A percentile compares a stretch with the other conserved stretches of the same genome.
phyloP scores from a whole-genome alignment of 1,140 invertebrate genomes.

The Nasonia vitripennis region DNA sequence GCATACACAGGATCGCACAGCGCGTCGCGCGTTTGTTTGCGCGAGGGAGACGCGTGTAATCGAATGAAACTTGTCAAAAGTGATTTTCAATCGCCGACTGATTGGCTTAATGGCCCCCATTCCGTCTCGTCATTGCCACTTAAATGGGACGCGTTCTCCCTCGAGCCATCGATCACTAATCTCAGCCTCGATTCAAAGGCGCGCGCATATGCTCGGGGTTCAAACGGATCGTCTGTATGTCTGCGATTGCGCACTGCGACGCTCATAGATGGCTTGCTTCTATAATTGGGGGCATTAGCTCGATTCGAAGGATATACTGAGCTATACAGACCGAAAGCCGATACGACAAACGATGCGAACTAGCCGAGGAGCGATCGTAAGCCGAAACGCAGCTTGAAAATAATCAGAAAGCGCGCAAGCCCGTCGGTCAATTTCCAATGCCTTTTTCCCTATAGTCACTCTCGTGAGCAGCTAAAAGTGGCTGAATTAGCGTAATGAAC shows the following conservation, averaged over 20 bases:
- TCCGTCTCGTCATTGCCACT: background rate
- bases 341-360: too few species aligned
- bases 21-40: background rate
- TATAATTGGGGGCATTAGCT: too few species aligned
- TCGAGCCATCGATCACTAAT: background rate
- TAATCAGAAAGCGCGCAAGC: too few species aligned
- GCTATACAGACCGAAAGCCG: too few species aligned
- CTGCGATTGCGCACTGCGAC: background rate
- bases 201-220: too few species aligned
- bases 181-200: background rate
- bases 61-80: slow-evolving; percentile 23
- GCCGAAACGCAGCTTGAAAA: too few species aligned
- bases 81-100: slow-evolving; percentile 35
- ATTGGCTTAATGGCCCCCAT: slow-evolving; percentile 4
- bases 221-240: background rate
- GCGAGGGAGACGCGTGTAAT: slow-evolving; percentile 4
- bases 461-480: slow-evolving; percentile 7
- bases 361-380: too few species aligned
- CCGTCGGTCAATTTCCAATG: slow-evolving; percentile 4
- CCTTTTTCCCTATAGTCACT: background rate
- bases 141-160: background rate
- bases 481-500: slow-evolving; percentile 48
- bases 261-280: too few species aligned
- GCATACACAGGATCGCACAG: too few species aligned
- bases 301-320: too few species aligned